phyloP scores from a whole-genome alignment of 2,113 vertebrate species.

The Mesembrinibis cayennensis region DNA sequence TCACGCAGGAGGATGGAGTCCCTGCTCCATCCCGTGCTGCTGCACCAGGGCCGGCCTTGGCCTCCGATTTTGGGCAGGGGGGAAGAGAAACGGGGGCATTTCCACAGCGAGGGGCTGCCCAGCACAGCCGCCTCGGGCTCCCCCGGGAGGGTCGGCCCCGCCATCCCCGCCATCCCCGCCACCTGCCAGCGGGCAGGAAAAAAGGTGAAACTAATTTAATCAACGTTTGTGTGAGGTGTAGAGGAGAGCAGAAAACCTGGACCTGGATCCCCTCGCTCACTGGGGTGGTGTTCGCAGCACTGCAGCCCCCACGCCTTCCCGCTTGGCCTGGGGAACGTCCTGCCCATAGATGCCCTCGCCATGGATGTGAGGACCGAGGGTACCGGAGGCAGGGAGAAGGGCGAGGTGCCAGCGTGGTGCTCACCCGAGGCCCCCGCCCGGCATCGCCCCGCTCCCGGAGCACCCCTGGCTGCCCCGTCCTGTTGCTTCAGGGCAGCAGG shows the following conservation, averaged over 20 bases:
- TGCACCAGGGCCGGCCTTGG: background rate
- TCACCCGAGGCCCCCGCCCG: background rate
- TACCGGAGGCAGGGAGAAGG: background rate
- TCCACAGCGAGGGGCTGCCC: background rate
- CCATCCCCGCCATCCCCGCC: background rate
- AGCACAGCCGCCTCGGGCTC: background rate
- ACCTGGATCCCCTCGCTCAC: background rate
- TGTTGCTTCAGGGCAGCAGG: background rate
- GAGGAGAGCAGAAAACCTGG: background rate
- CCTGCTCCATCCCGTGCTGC: background rate
- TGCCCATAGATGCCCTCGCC: background rate
- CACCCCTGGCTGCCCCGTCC: background rate
- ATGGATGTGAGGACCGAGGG: background rate
- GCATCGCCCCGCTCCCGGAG: rapidly evolving
- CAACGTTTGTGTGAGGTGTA: background rate
- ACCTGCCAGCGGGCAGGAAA: background rate
- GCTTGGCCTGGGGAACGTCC: background rate
- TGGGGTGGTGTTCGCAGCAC: background rate
- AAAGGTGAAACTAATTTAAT: constrained; percentile 28
- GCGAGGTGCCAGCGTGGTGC: background rate
- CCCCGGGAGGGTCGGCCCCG: background rate
- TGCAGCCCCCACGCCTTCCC: background rate
- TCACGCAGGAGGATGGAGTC: background rate
- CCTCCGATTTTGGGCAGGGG: background rate
- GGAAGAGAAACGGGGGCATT: background rate